phyloP scores from a whole-genome alignment of 2,888 invertebrate species.

The Andrena marginata region DNA sequence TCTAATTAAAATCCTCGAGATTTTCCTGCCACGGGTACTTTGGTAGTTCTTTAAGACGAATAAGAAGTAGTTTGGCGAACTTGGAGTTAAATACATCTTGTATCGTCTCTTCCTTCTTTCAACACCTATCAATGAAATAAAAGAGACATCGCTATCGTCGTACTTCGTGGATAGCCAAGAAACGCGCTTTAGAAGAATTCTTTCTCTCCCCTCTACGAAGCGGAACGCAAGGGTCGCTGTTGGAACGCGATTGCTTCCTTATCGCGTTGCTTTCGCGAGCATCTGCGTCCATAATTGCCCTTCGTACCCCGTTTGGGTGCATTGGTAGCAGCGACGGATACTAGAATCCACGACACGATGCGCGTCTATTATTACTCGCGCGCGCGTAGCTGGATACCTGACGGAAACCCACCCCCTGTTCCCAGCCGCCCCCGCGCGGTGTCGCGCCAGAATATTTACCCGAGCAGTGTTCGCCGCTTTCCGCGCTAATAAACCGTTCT shows the following conservation, averaged over 20 bases:
- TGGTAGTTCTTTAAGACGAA: too few species aligned
- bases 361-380: slow-evolving; percentile 51
- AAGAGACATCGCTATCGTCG: not conserved
- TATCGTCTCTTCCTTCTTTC: not conserved
- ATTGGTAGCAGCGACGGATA: slow-evolving; percentile 29
- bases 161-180: not conserved
- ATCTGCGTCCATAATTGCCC: slow-evolving; percentile 49
- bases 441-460: slow-evolving; percentile 77
- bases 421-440: slow-evolving; percentile 10
- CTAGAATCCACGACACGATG: slow-evolving; percentile 36
- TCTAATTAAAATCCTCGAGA: too few species aligned
- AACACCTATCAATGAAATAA: slow-evolving; percentile 17
- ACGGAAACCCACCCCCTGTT: slow-evolving; percentile 60
- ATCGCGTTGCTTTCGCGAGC: slow-evolving; percentile 23
- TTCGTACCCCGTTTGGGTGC: slow-evolving; percentile 18
- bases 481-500: slow-evolving; percentile 80
- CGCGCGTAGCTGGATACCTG: slow-evolving; percentile 59
- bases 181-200: not conserved
- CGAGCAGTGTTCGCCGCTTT: slow-evolving; percentile 74
- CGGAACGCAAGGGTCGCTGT: not conserved
- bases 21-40: too few species aligned
- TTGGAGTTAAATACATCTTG: not conserved
- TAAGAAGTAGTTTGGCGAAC: too few species aligned
- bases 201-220: not conserved
- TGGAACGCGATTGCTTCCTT: not conserved